Evolutionary conservation across 2,888 invertebrate genomes (phyloP).

Genomic region (Tipula helvola): DNA sequence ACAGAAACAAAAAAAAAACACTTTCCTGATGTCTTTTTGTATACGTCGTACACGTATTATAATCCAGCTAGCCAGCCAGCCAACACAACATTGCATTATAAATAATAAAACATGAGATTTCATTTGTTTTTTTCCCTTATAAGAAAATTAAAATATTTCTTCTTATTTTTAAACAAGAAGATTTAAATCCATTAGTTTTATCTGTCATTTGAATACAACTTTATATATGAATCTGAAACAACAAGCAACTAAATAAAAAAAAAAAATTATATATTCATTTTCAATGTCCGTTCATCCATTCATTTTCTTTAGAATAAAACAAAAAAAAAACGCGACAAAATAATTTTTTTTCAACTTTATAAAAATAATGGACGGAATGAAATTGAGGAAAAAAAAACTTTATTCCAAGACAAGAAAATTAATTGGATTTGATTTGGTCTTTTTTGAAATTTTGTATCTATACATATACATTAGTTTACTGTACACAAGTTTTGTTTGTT

Average conservation of each 20-base stretch:
- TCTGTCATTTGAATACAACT: constrained; percentile 8
- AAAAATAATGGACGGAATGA: background rate
- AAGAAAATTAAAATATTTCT: background rate
- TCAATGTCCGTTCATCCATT: constrained; percentile 4
- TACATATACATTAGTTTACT: background rate
- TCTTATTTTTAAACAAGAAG: background rate
- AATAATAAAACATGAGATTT: background rate
- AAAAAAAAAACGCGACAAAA: background rate
- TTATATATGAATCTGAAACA: background rate
- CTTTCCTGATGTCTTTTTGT: background rate
- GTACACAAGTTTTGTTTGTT: background rate
- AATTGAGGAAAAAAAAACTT: background rate
- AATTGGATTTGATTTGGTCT: constrained; percentile 4
- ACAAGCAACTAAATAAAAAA: background rate
- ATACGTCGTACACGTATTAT: background rate
- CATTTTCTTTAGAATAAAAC: background rate
- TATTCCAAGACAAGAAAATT: background rate
- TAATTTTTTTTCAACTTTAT: background rate
- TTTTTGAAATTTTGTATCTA: background rate
- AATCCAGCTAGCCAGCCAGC: background rate
- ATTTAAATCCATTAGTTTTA: constrained; percentile 5
- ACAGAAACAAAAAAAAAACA: background rate
- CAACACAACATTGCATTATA: background rate
- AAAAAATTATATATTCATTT: background rate
- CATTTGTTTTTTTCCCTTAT: background rate